Percentiles rank a stretch among this genome's conserved stretches.
Conservation (phyloP, 2,113 vertebrate species). For the Phyllostomus discolor region DNA sequence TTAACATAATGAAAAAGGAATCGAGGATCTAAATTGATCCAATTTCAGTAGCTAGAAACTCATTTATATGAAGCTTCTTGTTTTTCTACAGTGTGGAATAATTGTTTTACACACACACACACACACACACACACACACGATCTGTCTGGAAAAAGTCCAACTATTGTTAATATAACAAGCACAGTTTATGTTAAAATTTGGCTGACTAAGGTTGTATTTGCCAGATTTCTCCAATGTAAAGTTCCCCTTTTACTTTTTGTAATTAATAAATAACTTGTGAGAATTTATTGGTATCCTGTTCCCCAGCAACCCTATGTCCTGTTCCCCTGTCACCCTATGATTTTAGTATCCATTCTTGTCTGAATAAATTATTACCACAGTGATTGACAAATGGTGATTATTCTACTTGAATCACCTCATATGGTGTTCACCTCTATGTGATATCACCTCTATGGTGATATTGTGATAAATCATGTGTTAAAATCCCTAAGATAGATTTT, state of each 20-base stretch:
- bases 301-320: too few relatives aligned
- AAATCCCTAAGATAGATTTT: background rate
- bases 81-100: background rate
- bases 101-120: background rate
- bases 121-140: too few relatives aligned
- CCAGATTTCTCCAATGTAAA: background rate
- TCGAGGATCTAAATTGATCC: background rate
- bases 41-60: background rate
- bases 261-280: background rate
- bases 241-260: background rate
- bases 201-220: background rate
- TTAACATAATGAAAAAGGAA: background rate
- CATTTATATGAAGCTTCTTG: background rate
- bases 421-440: too few relatives aligned
- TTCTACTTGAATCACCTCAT: background rate
- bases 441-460: too few relatives aligned
- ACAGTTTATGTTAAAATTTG: background rate
- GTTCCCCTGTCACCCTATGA: too few relatives aligned
- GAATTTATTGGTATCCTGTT: background rate
- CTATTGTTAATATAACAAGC: too few relatives aligned
- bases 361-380: background rate
- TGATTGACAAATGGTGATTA: background rate
- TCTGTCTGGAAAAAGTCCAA: too few relatives aligned
- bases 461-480: background rate
- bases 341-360: background rate